Base-by-base conservation (phyloP, 2,113 vertebrate species). In the Rissa tridactyla region DNA sequence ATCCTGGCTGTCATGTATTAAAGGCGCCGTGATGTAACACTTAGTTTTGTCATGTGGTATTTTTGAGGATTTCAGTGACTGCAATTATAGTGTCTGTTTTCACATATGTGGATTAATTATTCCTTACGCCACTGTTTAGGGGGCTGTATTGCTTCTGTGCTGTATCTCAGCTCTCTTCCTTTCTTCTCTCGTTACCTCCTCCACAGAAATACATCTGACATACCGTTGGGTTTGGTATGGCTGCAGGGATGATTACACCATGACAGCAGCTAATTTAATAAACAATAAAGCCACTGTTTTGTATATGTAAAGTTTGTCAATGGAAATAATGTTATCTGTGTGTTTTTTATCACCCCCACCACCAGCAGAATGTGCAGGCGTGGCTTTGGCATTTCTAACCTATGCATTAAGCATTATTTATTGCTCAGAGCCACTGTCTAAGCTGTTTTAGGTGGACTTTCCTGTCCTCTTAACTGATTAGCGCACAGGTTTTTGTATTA, bases 311-410 rank as follows among this genome's bases (percentile, higher is more conserved):
- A 96, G 58, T 93, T 92, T 96, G 92, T 95, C 89, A 95, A 87
- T 94, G 91, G 78, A 94, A 96, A 69, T 91, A 96, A 96, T 95
- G 96, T 97, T 97, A 97, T 95, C 94, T 94, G 7, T 95, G n/a
- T 95, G 82, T 9, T 66, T 95, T 95, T 96, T 91, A 95, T 92
- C 89, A 90, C 89, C 51, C 36, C 58, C 47, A 82, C 83, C 75
- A 91, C 62, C 71, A 92, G 51, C 58, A 91, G 92, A 94, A 89
- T 70, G 69, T 51, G 81, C 78, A 94, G 89, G 84, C 16, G 84
- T 94, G 87, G 93, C 89, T 95, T 83, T 85, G 51, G 55, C 66
- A 36, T 87, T 91, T 85, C 78, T 65, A 73, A 76, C 54, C 29
- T 85, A 23, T 92, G 86, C 58, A 55, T 70, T 89, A 92, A 89